Conservation (phyloP, 2,113 vertebrate genomes). For the Aix galericulata region DNA sequence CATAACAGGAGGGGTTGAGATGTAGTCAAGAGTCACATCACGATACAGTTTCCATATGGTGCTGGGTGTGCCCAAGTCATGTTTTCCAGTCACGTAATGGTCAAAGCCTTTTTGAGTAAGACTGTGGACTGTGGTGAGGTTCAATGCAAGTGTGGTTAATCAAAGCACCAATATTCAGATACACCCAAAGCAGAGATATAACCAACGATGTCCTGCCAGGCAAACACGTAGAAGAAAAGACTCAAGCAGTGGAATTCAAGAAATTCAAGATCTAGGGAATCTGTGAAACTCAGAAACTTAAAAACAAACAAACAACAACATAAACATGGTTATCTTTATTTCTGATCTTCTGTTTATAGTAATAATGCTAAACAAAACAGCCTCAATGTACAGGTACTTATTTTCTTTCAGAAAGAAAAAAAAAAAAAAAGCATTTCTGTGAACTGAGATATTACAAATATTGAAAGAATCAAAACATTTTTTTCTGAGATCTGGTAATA, state of each 20-base stretch:
- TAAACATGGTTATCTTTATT: not conserved
- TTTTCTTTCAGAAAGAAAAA: not conserved
- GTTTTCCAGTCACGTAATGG: not conserved
- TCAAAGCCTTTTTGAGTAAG: not conserved
- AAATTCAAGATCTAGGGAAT: not conserved
- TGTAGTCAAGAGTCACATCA: not conserved
- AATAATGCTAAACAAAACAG: not conserved
- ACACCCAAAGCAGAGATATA: not conserved
- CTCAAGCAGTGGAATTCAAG: not conserved
- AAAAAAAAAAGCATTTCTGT: not conserved
- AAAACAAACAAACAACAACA: not conserved
- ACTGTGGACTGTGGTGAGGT: fast-evolving
- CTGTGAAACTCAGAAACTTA: not conserved
- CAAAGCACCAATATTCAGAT: not conserved
- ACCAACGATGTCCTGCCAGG: not conserved
- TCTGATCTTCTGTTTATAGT: not conserved
- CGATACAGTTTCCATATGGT: not conserved
- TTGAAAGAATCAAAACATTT: not conserved
- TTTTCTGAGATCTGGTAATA: not conserved
- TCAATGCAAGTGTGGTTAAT: no score
- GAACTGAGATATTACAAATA: not conserved
- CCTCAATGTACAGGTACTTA: not conserved
- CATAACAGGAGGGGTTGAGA: not conserved
- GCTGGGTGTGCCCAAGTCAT: not conserved
- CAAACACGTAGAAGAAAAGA: not conserved